Conservation (phyloP, 2,888 invertebrate genomes). For the Drosophila heteroneura region DNA sequence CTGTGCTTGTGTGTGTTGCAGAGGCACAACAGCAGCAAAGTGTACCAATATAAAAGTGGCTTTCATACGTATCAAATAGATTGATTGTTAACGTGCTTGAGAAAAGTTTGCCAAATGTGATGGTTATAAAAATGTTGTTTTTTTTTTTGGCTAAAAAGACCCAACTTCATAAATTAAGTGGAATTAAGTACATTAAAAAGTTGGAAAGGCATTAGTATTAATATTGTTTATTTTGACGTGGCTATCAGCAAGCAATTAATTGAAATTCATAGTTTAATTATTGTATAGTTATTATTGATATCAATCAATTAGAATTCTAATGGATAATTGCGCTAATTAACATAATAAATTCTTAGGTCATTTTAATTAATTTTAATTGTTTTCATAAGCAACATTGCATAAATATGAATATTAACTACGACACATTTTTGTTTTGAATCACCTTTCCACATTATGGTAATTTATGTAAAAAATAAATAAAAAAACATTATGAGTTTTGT, state of each 20-base stretch:
- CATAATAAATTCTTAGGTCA: background rate
- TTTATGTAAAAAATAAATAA: background rate
- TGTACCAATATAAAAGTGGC: slow-evolving; percentile 40
- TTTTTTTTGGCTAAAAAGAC: background rate
- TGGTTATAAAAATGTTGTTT: slow-evolving; percentile 13
- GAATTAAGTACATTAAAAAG: background rate
- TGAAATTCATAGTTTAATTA: background rate
- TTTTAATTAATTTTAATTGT: background rate
- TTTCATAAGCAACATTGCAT: background rate
- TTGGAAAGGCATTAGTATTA: background rate
- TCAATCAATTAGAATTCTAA: background rate
- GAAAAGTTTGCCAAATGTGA: slow-evolving; percentile 18
- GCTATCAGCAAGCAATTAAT: background rate
- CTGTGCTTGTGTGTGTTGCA: background rate
- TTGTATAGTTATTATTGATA: background rate
- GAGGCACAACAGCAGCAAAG: slow-evolving; percentile 1
- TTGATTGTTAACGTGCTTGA: slow-evolving; percentile 53
- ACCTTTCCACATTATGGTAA: background rate
- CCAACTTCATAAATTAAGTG: slow-evolving; percentile 1
- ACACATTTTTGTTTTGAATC: background rate
- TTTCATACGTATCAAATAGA: slow-evolving; percentile 41
- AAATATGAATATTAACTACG: background rate
- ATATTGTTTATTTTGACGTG: background rate
- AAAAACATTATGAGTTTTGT: background rate
- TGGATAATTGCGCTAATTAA: background rate